Evolutionary conservation across 1,140 invertebrate species (phyloP), one percentile per base, ranked within the genome.

Genomic region (Drosophila ohnishii): DNA sequence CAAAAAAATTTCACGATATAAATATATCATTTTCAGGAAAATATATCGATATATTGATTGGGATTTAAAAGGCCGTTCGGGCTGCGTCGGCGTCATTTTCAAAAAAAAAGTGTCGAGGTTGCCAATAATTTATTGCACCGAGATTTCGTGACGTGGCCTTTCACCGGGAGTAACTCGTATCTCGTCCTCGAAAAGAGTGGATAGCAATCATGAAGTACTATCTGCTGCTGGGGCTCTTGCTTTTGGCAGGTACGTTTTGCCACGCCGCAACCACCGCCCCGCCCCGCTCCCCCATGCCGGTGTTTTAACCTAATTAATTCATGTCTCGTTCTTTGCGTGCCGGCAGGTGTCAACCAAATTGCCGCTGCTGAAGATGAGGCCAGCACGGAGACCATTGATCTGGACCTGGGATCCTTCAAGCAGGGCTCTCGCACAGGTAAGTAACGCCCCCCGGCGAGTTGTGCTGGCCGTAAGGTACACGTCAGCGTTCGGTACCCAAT

Each of bases 351-450:
- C 6, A 90, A 91, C 37, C 89, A 92, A 64, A 85, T 90, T 53
- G 87, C 86, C 22, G 91, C 81, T n/a, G 91, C 92, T 47, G 61
- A 47, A 61, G 92, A 93, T 70, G 92, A 93, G 59, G 92, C 90
- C 67, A 91, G 92, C 63, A 92, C 91, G 5, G 92, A 93, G 80
- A 93, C 90, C 16, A 94, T 97, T 25, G 96, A 97, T 44, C 82
- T 93, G 40, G 95, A 97, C 92, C 91, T 97, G 47, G 96, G 96
- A 5, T 94, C 95, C 32, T 96, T 95, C 65, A 93, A 95, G 78
- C 96, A 97, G 92, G 97, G 93, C 62, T 97, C 96, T 13, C 94
- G 95, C 92, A 98, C 97, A 93, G 96, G 96, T 97, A 92, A 90
- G 76, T 58, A 19, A 82, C 75, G 71, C 70, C 66, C 58, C 58